These are phyloP conservation scores for Mastomys natalensis DNA, from an alignment of 2,113 vertebrate genomes.

Conservation along the genomic window DNA sequence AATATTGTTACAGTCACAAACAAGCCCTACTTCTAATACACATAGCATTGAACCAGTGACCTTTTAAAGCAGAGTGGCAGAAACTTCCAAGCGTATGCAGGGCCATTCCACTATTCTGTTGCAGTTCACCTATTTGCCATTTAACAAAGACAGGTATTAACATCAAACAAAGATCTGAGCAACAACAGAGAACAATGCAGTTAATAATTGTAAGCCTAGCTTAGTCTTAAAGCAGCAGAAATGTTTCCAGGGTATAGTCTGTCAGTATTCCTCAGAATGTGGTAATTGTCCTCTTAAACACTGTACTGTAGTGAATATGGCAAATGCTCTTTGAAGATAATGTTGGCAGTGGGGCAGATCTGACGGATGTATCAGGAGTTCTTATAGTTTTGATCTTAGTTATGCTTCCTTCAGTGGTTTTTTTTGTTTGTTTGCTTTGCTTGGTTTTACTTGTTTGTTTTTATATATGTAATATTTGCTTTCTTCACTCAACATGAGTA, in stretches of 20 bases:
- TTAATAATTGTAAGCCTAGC: not conserved
- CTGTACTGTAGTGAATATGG: not conserved
- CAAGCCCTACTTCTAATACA: not conserved
- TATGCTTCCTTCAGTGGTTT: constrained; percentile 36
- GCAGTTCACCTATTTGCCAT: not conserved
- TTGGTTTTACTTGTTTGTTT: not conserved
- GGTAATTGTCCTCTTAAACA: not conserved
- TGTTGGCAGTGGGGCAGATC: not conserved
- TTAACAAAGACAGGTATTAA: not conserved
- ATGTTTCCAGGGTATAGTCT: not conserved
- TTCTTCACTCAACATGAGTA: not conserved
- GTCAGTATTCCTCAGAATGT: not conserved
- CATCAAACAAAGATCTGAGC: not conserved
- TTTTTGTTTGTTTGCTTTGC: not conserved
- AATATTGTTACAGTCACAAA: not conserved
- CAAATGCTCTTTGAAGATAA: not conserved
- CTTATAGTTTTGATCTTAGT: not conserved
- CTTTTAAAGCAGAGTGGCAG: not conserved
- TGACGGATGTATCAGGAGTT: not conserved
- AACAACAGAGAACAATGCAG: constrained; percentile 18
- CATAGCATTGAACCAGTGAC: not conserved
- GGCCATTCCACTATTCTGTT: not conserved
- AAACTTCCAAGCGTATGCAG: not conserved
- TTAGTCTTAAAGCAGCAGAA: not conserved
- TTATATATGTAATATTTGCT: not conserved